Conservation (phyloP, 1,140 invertebrate species). For the Pygmarrhopalites habei region DNA sequence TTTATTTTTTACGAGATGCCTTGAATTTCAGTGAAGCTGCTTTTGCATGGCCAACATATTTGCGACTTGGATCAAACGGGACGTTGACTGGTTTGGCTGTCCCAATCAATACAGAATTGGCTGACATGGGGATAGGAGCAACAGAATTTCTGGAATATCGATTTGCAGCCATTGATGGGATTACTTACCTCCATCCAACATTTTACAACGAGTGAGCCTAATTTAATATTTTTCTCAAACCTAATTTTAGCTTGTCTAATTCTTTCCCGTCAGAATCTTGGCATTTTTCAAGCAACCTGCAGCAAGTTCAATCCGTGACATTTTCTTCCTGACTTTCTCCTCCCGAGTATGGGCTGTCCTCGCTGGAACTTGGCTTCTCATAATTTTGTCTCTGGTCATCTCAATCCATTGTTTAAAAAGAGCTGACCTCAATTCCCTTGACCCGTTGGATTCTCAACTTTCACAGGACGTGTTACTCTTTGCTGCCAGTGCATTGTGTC, state of each 20-base stretch:
- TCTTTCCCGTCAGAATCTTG: slow-evolving; percentile 7
- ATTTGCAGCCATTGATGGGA: background rate
- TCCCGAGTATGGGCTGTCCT: slow-evolving; percentile 17
- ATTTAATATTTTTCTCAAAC: too few species aligned
- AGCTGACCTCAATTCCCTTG: background rate
- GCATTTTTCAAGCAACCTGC: slow-evolving; percentile 47
- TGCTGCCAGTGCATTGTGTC: slow-evolving; percentile 18
- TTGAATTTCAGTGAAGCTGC: slow-evolving; percentile 34
- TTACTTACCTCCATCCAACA: slow-evolving; percentile 17
- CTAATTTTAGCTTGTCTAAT: background rate
- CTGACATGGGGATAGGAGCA: slow-evolving; percentile 12
- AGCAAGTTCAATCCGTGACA: slow-evolving; percentile 47
- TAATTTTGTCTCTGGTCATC: slow-evolving; percentile 5
- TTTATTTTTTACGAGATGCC: slow-evolving; percentile 20
- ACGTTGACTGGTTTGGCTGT: slow-evolving; percentile 21
- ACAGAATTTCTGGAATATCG: slow-evolving; percentile 14
- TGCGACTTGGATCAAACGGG: slow-evolving; percentile 4
- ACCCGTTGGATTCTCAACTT: slow-evolving; percentile 16
- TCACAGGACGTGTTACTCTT: slow-evolving; percentile 19
- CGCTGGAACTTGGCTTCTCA: slow-evolving; percentile 16
- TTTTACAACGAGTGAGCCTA: slow-evolving; percentile 11
- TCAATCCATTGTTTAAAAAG: background rate
- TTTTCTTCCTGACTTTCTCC: slow-evolving; percentile 23
- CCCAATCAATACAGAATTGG: slow-evolving; percentile 10
- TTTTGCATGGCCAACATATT: background rate